These are phyloP conservation scores for Astreopora myriophthalma DNA, from an alignment of 64 coral and sea anemone genomes.

Conservation along the genomic window DNA sequence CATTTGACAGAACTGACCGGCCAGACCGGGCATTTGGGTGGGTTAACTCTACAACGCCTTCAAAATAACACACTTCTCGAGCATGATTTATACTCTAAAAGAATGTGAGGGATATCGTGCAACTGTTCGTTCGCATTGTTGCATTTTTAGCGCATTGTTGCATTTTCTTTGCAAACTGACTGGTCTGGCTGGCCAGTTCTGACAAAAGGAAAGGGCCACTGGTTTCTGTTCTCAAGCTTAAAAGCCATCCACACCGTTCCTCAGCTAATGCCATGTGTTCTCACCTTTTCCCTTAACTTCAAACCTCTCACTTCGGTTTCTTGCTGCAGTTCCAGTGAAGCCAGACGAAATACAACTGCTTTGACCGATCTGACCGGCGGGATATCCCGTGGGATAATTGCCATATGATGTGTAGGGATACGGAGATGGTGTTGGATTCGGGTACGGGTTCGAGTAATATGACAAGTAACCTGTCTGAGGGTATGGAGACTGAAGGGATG, in stretches of 20 bases:
- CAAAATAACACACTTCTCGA: no score
- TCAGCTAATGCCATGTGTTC: neutral
- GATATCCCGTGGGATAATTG: neutral
- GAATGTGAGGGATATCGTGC: no score
- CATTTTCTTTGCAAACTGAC: no score
- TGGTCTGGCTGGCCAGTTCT: no score
- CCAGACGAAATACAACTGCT: neutral
- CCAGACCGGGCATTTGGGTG: no score
- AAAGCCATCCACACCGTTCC: neutral
- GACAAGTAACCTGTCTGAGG: neutral
- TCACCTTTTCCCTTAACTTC: constrained; percentile 32
- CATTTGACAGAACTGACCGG: no score
- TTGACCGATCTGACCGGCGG: neutral
- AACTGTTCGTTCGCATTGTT: no score
- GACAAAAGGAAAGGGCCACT: no score
- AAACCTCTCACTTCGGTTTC: neutral
- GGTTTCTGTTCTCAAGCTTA: no score
- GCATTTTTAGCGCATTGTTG: no score
- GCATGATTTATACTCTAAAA: no score
- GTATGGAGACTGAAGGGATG: neutral
- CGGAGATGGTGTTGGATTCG: neutral
- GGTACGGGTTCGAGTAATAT: neutral
- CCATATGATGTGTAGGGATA: neutral
- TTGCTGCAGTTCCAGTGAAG: neutral
- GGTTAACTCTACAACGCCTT: no score